phyloP scores from a whole-genome alignment of 2,888 invertebrate genomes.

The Sphaeridia pumilis region DNA sequence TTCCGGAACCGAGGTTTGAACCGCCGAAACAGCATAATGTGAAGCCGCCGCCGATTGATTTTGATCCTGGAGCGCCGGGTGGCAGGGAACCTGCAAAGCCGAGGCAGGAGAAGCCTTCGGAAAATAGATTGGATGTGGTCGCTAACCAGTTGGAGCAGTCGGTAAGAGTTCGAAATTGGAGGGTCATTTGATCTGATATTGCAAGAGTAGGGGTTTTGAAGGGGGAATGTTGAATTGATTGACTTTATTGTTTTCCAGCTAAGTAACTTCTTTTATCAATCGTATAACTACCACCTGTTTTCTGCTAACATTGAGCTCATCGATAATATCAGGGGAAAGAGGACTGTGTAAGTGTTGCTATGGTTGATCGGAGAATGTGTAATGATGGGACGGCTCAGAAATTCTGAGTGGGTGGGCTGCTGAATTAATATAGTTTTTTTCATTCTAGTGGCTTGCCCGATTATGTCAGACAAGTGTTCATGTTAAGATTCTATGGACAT shows the following conservation, averaged over 20 bases:
- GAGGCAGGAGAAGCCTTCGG: slow-evolving; percentile 32
- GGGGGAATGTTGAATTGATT: slow-evolving; percentile 3
- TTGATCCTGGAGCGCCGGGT: no score
- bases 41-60: no score
- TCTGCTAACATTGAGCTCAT: slow-evolving; percentile 66
- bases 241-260: slow-evolving; percentile 45
- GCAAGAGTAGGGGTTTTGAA: not conserved
- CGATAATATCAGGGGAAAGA: slow-evolving; percentile 69
- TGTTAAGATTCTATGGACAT: slow-evolving; percentile 66
- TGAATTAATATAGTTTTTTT: no score
- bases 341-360: slow-evolving; percentile 64
- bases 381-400: no score
- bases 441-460: slow-evolving; percentile 67
- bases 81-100: no score
- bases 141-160: slow-evolving; percentile 27
- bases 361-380: no score
- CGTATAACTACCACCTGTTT: slow-evolving; percentile 68
- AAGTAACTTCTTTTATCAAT: slow-evolving; percentile 61
- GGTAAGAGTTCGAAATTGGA: slow-evolving; percentile 27
- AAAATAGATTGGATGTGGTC: slow-evolving; percentile 28
- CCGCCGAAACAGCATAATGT: no score
- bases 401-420: no score
- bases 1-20: no score
- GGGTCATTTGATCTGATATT: no score
- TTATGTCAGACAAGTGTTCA: slow-evolving; percentile 64